Conservation (phyloP, 2,888 invertebrate genomes). For the Drosophila nigricruria region DNA sequence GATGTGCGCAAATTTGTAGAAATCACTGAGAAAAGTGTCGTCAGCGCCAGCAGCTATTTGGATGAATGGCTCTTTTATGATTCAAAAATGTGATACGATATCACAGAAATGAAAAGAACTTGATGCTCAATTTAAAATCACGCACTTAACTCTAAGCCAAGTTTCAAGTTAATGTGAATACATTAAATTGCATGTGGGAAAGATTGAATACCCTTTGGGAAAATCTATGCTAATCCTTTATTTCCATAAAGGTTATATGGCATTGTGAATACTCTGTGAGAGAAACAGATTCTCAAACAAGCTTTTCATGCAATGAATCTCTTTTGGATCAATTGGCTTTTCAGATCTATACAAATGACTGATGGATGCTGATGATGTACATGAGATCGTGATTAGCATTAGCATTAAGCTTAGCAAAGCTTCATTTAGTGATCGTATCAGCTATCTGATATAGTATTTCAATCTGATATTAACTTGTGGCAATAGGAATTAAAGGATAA, state of each 20-base stretch:
- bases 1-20: conserved; percentile 70
- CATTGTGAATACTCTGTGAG: background rate
- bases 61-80: conserved; percentile 62
- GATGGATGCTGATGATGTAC: no score
- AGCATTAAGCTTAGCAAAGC: no score
- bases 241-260: background rate
- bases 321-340: background rate
- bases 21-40: conserved; percentile 48
- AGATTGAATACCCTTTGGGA: background rate
- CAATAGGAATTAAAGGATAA: background rate
- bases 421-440: background rate
- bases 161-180: background rate
- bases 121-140: conserved; percentile 33
- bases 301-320: background rate
- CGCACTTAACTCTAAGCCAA: background rate
- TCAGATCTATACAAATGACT: no score
- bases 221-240: background rate
- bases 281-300: no score
- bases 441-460: background rate
- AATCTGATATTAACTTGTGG: background rate
- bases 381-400: no score
- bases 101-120: conserved; percentile 23
- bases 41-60: conserved; percentile 46
- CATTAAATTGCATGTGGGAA: background rate
- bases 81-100: conserved; percentile 35